A percentile compares a stretch with the other conserved stretches of the same genome.
Evolutionary conservation across 2,797 vertebrate genomes (phyloP).

Genomic region (Amblyopsis hoosieri): DNA sequence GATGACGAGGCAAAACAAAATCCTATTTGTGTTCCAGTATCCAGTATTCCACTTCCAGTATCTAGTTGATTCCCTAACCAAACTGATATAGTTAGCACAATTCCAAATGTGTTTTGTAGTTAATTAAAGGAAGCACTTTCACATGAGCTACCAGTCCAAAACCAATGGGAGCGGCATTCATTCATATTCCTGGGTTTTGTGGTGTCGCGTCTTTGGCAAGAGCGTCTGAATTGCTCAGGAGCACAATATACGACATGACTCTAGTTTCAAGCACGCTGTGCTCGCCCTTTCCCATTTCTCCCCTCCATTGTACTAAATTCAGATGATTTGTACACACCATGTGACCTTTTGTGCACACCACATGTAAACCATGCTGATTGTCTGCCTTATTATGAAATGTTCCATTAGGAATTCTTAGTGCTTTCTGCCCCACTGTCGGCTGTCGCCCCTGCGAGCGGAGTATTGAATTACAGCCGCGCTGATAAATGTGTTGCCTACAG

Average conservation of each 20-base stretch:
- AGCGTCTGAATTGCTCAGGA: too few species aligned
- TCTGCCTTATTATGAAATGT: constrained; percentile 34
- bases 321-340: constrained; percentile 15
- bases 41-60: background rate
- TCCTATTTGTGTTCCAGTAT: too few species aligned
- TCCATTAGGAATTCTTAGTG: constrained; percentile 38
- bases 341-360: constrained; percentile 21
- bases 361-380: constrained; percentile 2
- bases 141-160: too few species aligned
- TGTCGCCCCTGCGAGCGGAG: constrained; percentile 17
- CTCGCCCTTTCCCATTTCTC: constrained; percentile 5
- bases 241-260: too few species aligned
- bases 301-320: constrained; percentile 15
- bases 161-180: too few species aligned
- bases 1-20: too few species aligned
- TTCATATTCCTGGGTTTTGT: too few species aligned
- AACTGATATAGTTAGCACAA: too few species aligned
- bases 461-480: constrained; percentile 50
- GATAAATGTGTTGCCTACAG: constrained; percentile 64
- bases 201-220: too few species aligned
- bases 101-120: too few species aligned
- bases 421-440: constrained; percentile 12
- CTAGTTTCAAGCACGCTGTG: background rate
- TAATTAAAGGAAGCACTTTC: too few species aligned
- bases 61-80: too few species aligned